A percentile compares a stretch with the other conserved stretches of the same genome.
These are phyloP conservation scores for Pseudochirops cupreus DNA, from an alignment of 2,797 vertebrate genomes.

Conservation along the genomic window DNA sequence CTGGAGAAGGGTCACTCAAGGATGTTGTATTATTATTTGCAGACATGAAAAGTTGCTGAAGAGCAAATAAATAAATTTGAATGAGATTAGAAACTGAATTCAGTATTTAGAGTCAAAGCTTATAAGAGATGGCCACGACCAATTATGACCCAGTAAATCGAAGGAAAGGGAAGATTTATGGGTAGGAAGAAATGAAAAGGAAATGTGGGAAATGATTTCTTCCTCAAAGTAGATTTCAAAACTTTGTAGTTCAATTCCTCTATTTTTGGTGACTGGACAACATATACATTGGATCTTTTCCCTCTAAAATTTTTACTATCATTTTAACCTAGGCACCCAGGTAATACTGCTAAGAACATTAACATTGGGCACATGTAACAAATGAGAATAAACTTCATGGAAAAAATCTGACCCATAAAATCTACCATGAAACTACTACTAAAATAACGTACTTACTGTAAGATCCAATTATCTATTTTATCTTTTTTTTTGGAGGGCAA, in stretches of 20 bases:
- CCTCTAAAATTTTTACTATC: background rate
- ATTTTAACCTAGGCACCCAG: background rate
- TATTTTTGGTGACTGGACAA: background rate
- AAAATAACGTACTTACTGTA: conserved; percentile 50
- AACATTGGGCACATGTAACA: background rate
- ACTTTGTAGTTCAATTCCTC: background rate
- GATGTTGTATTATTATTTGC: conserved; percentile 83
- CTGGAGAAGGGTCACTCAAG: conserved; percentile 24
- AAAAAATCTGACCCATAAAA: background rate
- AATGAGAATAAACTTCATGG: background rate
- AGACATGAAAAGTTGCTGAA: conserved; percentile 97
- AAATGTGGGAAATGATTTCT: background rate
- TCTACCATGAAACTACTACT: background rate
- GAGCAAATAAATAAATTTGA: conserved; percentile 63
- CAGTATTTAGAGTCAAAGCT: conserved; percentile 17
- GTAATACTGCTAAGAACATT: background rate
- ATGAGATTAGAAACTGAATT: conserved; percentile 48
- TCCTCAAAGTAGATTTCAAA: background rate
- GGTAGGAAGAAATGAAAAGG: background rate
- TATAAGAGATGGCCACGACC: conserved; percentile 49
- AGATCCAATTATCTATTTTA: conserved; percentile 51
- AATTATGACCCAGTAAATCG: conserved; percentile 39
- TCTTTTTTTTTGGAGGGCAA: no score
- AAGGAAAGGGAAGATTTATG: background rate
- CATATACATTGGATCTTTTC: background rate